phyloP scores from a whole-genome alignment of 1,140 invertebrate species.

The Himalopsyche phryganea region DNA sequence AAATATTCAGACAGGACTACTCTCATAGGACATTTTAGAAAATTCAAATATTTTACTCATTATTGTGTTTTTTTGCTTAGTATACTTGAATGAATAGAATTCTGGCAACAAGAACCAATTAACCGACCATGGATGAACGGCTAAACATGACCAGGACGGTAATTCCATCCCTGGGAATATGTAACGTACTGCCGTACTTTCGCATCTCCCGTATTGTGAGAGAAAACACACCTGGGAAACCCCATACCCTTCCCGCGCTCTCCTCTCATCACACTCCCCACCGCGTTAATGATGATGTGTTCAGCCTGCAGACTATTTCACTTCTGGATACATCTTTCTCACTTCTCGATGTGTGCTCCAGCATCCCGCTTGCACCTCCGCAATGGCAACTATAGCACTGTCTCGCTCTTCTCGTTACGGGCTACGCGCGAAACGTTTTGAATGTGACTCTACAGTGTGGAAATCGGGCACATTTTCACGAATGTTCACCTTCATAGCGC shows the following conservation, averaged over 20 bases:
- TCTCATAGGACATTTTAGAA: no score
- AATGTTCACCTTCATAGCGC: slow-evolving; percentile 13
- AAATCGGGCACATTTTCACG: slow-evolving; percentile 6
- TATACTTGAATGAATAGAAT: no score
- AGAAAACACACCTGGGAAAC: slow-evolving; percentile 45
- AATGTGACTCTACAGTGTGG: slow-evolving; percentile 19
- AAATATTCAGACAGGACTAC: no score
- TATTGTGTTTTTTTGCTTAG: no score
- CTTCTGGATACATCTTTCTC: slow-evolving; percentile 59
- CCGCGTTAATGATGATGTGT: slow-evolving; percentile 58
- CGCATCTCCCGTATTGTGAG: slow-evolving; percentile 36
- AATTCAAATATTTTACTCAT: no score
- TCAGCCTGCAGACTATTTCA: slow-evolving; percentile 58
- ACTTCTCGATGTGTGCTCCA: slow-evolving; percentile 48
- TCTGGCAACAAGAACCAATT: no score
- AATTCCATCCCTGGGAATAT: no score
- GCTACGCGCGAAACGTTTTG: slow-evolving; percentile 5
- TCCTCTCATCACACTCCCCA: slow-evolving; percentile 30
- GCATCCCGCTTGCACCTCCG: slow-evolving; percentile 30
- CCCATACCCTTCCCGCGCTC: slow-evolving; percentile 41
- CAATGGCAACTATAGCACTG: not conserved
- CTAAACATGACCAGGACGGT: no score
- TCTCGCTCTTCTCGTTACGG: slow-evolving; percentile 5
- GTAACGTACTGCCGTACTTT: not conserved
- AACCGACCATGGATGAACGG: no score